phyloP scores from a whole-genome alignment of 2,888 invertebrate species.

The Lamellibrachia columna region DNA sequence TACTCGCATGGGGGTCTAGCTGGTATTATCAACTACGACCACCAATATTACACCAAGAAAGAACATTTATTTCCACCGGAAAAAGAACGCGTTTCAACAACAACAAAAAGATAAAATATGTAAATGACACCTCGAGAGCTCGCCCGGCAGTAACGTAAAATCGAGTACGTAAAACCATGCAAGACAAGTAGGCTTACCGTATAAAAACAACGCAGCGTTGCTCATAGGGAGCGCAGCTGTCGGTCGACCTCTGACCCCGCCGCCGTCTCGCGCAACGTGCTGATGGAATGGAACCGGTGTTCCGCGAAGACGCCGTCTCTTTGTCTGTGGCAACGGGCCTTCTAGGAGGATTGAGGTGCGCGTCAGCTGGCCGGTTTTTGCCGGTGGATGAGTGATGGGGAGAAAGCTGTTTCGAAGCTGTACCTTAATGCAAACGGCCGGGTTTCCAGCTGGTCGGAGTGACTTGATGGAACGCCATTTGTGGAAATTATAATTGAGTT shows the following conservation, averaged over 20 bases:
- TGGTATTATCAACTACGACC: background rate
- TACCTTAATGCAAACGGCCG: background rate
- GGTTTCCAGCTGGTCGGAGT: background rate
- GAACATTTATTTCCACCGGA: background rate
- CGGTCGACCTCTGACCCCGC: background rate
- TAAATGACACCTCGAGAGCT: background rate
- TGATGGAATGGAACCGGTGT: background rate
- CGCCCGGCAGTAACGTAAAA: background rate
- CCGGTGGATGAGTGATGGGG: background rate
- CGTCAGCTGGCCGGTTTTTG: background rate
- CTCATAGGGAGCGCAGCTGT: background rate
- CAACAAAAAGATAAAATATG: background rate
- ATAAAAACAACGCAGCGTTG: background rate
- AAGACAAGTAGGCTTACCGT: background rate
- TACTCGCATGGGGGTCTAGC: background rate
- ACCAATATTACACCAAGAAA: background rate
- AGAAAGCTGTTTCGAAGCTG: background rate
- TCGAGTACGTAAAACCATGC: background rate
- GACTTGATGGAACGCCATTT: background rate
- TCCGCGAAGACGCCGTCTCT: background rate
- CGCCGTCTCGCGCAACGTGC: background rate
- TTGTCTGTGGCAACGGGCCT: background rate
- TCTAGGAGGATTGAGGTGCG: conserved; percentile 6
- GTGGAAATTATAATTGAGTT: background rate
- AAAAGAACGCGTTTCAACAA: background rate